Evolutionary conservation across 2,888 invertebrate genomes (phyloP).

Genomic region (Sminthurides aquaticus): DNA sequence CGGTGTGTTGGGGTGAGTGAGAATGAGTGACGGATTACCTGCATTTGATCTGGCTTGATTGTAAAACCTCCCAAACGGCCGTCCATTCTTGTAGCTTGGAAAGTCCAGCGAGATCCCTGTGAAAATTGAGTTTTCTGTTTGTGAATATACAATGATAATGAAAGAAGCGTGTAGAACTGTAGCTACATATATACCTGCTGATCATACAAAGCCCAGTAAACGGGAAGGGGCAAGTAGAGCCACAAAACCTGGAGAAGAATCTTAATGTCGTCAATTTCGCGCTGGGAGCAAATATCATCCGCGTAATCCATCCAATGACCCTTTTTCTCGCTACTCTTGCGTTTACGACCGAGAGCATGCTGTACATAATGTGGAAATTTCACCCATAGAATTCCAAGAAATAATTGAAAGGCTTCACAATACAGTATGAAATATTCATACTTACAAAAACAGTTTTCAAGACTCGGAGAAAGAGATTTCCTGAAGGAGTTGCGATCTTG

Average conservation of each 20-base stretch:
- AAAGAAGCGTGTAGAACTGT: too few species aligned
- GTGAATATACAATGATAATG: too few species aligned
- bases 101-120: conserved; percentile 49
- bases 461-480: conserved; percentile 65
- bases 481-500: conserved; percentile 61
- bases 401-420: too few species aligned
- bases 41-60: conserved; percentile 52
- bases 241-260: conserved; percentile 59
- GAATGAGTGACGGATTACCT: too few species aligned
- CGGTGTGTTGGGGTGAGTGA: too few species aligned
- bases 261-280: conserved; percentile 63
- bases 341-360: conserved; percentile 51
- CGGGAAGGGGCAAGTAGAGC: conserved; percentile 64
- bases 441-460: conserved; percentile 61
- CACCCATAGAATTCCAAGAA: too few species aligned
- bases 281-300: conserved; percentile 55
- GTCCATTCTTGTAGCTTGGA: conserved; percentile 48
- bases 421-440: not conserved
- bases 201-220: conserved; percentile 69
- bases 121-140: too few species aligned
- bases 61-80: conserved; percentile 47
- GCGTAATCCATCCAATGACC: conserved; percentile 70
- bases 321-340: conserved; percentile 44
- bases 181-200: conserved; percentile 52
- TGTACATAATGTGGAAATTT: too few species aligned